A percentile compares a stretch with the other conserved stretches of the same genome.
These are phyloP conservation scores for Ophioninae sp. DNA, from an alignment of 2,888 invertebrate genomes.

Conservation along the genomic window DNA sequence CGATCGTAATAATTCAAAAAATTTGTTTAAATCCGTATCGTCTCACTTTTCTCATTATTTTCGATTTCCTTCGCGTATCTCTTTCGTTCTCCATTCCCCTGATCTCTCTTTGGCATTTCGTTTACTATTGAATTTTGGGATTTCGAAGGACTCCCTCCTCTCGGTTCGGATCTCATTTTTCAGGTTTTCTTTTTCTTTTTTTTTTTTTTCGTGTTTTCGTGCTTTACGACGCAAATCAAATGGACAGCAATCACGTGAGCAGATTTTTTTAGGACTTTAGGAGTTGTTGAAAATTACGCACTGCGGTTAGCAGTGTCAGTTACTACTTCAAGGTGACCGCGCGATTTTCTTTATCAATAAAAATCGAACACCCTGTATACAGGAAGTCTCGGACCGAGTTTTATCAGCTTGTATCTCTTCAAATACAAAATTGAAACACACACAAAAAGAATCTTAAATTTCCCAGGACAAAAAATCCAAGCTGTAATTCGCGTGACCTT, in stretches of 20 bases:
- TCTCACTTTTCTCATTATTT: slow-evolving; percentile 15
- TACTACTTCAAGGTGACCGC: too few species aligned
- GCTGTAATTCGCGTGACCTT: too few species aligned
- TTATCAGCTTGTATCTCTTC: too few species aligned
- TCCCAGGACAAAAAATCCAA: too few species aligned
- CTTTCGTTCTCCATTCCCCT: slow-evolving; percentile 1
- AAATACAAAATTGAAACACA: too few species aligned
- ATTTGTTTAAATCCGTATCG: slow-evolving; percentile 44
- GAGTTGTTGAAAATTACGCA: too few species aligned
- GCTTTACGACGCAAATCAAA: slow-evolving; percentile 25
- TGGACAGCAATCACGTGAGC: slow-evolving; percentile 51
- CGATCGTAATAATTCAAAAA: slow-evolving; percentile 39
- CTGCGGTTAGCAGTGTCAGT: too few species aligned
- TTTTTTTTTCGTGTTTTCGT: slow-evolving; percentile 12
- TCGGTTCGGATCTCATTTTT: slow-evolving; percentile 27
- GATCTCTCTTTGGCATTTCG: slow-evolving; percentile 50
- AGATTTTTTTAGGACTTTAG: neutral
- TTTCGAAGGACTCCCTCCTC: slow-evolving; percentile 39
- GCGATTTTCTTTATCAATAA: too few species aligned
- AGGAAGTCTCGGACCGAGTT: too few species aligned
- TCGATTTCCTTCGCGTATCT: slow-evolving; percentile 11
- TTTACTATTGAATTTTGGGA: slow-evolving; percentile 19
- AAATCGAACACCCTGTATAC: too few species aligned
- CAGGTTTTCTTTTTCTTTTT: neutral
- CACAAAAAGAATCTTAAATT: too few species aligned